Evolutionary conservation across 2,888 invertebrate species (phyloP), one percentile per base, ranked within the genome.

Genomic region (Crocallis elinguaria): DNA sequence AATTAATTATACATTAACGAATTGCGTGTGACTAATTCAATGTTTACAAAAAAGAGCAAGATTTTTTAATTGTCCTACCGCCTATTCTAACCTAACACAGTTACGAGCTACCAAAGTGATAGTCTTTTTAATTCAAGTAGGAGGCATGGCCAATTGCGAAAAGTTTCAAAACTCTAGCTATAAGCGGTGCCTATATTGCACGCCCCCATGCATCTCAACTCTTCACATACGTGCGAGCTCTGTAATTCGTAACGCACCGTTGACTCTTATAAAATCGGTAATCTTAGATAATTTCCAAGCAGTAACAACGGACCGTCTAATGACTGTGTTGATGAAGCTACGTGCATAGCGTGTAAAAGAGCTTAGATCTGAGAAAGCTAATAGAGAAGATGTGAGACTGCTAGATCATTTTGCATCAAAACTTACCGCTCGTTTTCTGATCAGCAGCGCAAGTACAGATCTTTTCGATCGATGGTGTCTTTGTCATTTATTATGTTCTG

Each of bases 171-270:
- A 67, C 49, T 13, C 3, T 8, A 29, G 29, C n/a, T n/a, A 51
- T 46, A 60, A 57, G 51, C 46, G 32, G 17, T 55, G 45, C 48
- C 61, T 64, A 72, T 66, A 68, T 54, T 63, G 60, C 60, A 71
- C 74, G 73, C 72, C 71, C 60, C 58, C 69, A 21, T 68, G 61
- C 59, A 46, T 66, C 58, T 52, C 41, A 54, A 59, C 55, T 54
- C 41, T 41, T 44, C 41, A 23, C 42, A 35, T 56, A 41, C 38
- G 57, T 62, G n/a, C 62, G 57, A 69, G 68, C 59, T 60, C 54
- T 69, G 66, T 66, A 69, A 70, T 73, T 63, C 59, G 67, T 69
- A 51, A 71, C 74, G 77, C 72, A 58, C 67, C 52, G 76, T 57
- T 77, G 68, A 43, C 48, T 62, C 50, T 57, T 52, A 65, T 67